Evolutionary conservation across 2,113 vertebrate species (phyloP).

Genomic region (Dissostichus mawsoni): DNA sequence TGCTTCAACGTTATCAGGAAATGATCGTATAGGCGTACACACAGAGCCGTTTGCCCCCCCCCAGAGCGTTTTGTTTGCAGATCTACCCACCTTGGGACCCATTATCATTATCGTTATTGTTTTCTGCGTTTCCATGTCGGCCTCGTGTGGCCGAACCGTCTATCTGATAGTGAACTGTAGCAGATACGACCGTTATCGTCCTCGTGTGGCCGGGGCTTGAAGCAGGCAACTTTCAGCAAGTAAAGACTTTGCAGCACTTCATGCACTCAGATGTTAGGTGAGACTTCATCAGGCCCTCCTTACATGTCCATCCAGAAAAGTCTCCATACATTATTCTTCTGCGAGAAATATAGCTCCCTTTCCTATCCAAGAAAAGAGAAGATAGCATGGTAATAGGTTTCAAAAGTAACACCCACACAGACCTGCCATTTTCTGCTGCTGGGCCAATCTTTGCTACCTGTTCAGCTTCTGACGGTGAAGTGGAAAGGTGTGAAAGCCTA

Average conservation of each 20-base stretch:
- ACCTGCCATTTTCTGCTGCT: slow-evolving; percentile 5
- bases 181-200: too few relatives aligned
- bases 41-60: too few relatives aligned
- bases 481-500: slow-evolving; percentile 6
- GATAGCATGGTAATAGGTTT: slow-evolving; percentile 21
- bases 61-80: too few relatives aligned
- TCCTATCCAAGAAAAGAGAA: slow-evolving; percentile 14
- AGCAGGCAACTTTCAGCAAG: neutral
- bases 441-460: slow-evolving; percentile 16
- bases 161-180: too few relatives aligned
- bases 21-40: too few relatives aligned
- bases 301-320: slow-evolving; percentile 4
- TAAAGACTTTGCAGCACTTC: neutral
- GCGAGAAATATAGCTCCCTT: slow-evolving; percentile 1
- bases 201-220: too few relatives aligned
- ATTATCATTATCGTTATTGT: too few relatives aligned
- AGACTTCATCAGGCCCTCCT: slow-evolving; percentile 1
- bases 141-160: too few relatives aligned
- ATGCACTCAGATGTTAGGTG: neutral
- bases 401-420: slow-evolving; percentile 44
- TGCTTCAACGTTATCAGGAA: too few relatives aligned
- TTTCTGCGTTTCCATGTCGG: too few relatives aligned
- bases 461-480: slow-evolving; percentile 9
- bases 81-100: too few relatives aligned
- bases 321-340: neutral